These are phyloP conservation scores for Cryptosula pallasiana DNA, from an alignment of 2,888 invertebrate species.

Conservation along the genomic window DNA sequence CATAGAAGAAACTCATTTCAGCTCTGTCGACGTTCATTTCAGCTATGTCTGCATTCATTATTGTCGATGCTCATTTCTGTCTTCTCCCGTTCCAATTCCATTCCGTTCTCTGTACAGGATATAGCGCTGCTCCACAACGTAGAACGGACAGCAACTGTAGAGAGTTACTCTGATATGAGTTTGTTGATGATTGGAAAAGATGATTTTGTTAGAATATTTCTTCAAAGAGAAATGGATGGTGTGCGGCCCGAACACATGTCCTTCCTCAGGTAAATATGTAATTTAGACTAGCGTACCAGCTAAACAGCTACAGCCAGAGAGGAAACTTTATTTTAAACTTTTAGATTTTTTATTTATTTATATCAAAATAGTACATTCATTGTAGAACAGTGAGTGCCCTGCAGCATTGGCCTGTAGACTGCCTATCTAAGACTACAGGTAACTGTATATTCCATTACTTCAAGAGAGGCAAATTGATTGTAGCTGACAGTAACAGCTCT, in stretches of 20 bases:
- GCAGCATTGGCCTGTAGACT: conserved; percentile 20
- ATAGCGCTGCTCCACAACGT: conserved; percentile 22
- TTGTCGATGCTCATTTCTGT: no score
- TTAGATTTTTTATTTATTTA: no score
- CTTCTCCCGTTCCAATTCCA: no score
- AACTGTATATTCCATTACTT: conserved; percentile 20
- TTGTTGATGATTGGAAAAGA: not conserved
- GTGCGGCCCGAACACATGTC: not conserved
- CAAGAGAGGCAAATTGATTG: conserved; percentile 6
- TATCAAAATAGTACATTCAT: no score
- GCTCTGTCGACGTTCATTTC: no score
- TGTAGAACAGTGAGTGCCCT: not conserved
- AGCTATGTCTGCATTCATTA: no score
- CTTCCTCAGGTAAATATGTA: conserved; percentile 9
- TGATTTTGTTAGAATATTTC: conserved; percentile 6
- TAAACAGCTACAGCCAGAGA: no score
- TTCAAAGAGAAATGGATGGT: not conserved
- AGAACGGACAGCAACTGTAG: conserved; percentile 18
- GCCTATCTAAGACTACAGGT: not conserved
- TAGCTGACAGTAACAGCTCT: conserved; percentile 21
- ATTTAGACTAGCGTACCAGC: no score
- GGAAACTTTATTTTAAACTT: no score
- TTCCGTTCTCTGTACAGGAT: conserved; percentile 1
- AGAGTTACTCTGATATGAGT: not conserved
- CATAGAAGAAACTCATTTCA: no score